phyloP scores from a whole-genome alignment of 2,113 vertebrate genomes.

The Peromyscus maniculatus region DNA sequence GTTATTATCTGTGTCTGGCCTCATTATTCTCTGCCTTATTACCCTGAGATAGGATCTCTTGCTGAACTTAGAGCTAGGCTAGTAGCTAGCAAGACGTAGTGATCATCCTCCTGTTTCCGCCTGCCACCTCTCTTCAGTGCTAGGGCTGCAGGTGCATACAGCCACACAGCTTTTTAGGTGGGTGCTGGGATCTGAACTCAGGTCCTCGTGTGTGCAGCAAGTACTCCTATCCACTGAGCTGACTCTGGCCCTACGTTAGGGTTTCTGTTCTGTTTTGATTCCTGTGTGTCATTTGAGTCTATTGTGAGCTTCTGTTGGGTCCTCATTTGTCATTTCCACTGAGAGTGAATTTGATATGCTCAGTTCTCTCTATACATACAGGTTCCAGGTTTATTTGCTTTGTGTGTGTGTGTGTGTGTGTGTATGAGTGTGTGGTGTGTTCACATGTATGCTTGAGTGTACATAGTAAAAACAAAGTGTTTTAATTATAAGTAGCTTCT shows the following conservation, averaged over 20 bases:
- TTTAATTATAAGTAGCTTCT: constrained; percentile 57
- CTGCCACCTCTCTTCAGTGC: neutral
- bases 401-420: neutral
- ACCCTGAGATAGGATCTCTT: neutral
- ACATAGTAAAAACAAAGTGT: constrained; percentile 33
- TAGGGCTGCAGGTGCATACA: neutral
- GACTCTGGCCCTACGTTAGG: neutral
- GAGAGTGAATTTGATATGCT: neutral
- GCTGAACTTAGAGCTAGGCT: neutral
- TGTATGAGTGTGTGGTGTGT: neutral
- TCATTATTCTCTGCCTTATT: neutral
- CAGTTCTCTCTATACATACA: neutral
- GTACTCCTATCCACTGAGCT: neutral
- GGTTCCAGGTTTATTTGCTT: neutral
- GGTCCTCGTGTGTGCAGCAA: neutral
- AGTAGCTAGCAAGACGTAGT: neutral
- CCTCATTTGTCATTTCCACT: neutral
- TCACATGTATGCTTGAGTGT: neutral
- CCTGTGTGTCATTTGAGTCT: neutral
- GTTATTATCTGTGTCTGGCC: neutral
- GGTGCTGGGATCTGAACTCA: neutral
- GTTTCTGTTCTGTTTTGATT: neutral
- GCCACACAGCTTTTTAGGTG: neutral
- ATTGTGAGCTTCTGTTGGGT: neutral
- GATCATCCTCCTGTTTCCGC: neutral